phyloP scores from a whole-genome alignment of 2,113 vertebrate species.

The Panurus biarmicus region DNA sequence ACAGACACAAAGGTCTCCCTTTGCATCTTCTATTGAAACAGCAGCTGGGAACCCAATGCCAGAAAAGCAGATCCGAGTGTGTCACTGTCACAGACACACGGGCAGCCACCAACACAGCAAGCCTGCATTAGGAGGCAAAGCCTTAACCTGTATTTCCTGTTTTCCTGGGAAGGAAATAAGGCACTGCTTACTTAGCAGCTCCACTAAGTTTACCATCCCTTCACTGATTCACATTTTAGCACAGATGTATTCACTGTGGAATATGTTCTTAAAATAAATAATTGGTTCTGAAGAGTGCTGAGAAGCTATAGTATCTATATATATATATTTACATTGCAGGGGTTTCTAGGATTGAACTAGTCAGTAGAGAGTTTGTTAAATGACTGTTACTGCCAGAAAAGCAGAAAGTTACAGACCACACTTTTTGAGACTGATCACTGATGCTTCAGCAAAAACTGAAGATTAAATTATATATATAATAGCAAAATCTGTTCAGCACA shows the following conservation, averaged over 20 bases:
- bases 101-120: neutral
- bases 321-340: neutral
- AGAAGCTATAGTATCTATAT: neutral
- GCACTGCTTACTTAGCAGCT: neutral
- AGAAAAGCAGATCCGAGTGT: rapidly evolving
- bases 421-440: neutral
- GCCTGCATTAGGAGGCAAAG: neutral
- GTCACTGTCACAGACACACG: neutral
- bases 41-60: neutral
- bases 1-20: neutral
- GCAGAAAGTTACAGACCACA: neutral
- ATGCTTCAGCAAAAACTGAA: neutral
- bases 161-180: slow-evolving; percentile 9
- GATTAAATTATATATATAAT: neutral
- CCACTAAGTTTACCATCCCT: neutral
- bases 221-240: neutral
- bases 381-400: neutral
- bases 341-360: neutral
- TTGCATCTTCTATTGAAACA: neutral
- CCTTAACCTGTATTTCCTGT: slow-evolving; percentile 53
- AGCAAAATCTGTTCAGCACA: neutral
- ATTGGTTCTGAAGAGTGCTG: neutral
- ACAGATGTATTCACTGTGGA: neutral
- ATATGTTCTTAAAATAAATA: neutral
- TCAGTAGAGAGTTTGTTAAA: neutral